These are phyloP conservation scores for Saccostrea cuccullata DNA, from an alignment of 1,140 invertebrate species.

Conservation along the genomic window DNA sequence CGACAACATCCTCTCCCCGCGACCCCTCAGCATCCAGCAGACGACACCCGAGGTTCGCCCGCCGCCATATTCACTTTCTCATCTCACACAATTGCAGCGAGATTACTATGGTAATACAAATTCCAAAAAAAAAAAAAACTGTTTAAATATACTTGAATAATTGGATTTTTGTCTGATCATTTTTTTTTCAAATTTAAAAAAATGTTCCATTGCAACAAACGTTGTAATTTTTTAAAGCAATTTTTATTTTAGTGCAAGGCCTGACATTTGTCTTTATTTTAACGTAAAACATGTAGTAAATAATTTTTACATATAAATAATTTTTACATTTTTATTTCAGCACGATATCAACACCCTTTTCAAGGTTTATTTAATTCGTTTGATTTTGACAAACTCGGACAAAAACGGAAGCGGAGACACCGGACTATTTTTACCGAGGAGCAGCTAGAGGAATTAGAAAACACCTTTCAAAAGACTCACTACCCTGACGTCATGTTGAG, in stretches of 20 bases:
- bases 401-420: slow-evolving; percentile 80
- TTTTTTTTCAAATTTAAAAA: not conserved
- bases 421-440: slow-evolving; percentile 97
- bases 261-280: not conserved
- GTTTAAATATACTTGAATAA: not conserved
- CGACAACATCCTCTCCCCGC: slow-evolving; percentile 57
- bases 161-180: not conserved
- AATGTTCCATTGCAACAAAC: not conserved
- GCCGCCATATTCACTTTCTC: slow-evolving; percentile 42
- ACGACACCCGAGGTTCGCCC: slow-evolving; percentile 42
- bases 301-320: too few species aligned
- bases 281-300: not conserved
- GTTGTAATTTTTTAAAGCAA: not conserved
- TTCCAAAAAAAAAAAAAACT: not conserved
- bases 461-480: slow-evolving; percentile 94
- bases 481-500: slow-evolving; percentile 91
- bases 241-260: not conserved
- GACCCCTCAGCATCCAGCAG: slow-evolving; percentile 49
- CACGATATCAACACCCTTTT: slow-evolving; percentile 63
- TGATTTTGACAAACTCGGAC: slow-evolving; percentile 64
- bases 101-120: slow-evolving; percentile 54
- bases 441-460: slow-evolving; percentile 95
- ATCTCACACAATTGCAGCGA: slow-evolving; percentile 52
- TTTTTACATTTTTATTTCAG: slow-evolving; percentile 48
- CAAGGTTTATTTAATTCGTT: slow-evolving; percentile 64